Base-by-base conservation (phyloP, 2,888 invertebrate species). In the Sinodicranocentrus sp. region DNA sequence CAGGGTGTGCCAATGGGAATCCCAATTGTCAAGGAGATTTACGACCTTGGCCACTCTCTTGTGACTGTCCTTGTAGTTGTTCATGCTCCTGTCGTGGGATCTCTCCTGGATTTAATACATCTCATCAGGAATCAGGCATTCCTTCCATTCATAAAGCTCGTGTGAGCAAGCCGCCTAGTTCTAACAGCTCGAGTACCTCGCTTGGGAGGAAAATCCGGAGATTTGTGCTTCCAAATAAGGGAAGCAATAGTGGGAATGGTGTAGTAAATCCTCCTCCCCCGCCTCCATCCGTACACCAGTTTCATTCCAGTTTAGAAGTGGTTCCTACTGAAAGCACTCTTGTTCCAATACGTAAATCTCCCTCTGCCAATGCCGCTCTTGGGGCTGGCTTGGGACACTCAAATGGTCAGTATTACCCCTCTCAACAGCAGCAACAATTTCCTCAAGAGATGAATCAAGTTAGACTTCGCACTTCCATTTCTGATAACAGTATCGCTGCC, bases 401-500 rank as follows among this genome's bases (percentile, higher is more conserved):
- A 21, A 23, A 25, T 23, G 25, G 70, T 3, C 76, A 72, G 23
- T 78, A 78, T 52, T 78, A 68, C 23, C 17, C 52, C 15, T 5
- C 44, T 0, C 28, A 39, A n/a, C 43, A 52, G 13, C 59, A 39
- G 10, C 68, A 25, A 8, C 28, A 59, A 8, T 71, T 61, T 33
- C 33, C 75, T 10, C 25, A 44, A 19, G 73, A 61, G n/a, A n/a
- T 63, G 13, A 25, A 17, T 28, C 67, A 57, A 21, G 43, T 57
- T 6, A 63, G 85, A 78, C 84, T 88, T 52, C 87, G 88, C 2
- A 87, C 80, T 67, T 88, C 87, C 43, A 77, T 88, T 23, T 88
- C 88, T 21, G 88, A 88, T 72, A 88, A 88, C 77, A 87, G 87
- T 52, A 88, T 88, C 43, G 85, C 86, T 6, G 84, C 71, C 15